Evolutionary conservation across 2,113 vertebrate genomes (phyloP).

Genomic region (Lasiurus cinereus): DNA sequence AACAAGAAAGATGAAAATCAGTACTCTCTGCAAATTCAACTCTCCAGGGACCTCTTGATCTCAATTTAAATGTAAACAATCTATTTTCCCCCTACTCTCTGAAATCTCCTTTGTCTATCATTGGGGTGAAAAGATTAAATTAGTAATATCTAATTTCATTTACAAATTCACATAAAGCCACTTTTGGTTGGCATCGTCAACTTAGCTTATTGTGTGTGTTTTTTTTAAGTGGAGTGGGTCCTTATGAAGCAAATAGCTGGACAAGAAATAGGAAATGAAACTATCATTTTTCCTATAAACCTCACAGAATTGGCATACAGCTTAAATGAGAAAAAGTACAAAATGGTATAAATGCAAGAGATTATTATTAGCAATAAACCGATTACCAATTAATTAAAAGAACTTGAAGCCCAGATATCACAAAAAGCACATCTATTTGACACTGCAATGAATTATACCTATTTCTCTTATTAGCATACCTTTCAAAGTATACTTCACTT

Average conservation of each 20-base stretch:
- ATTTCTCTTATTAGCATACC: constrained; percentile 27
- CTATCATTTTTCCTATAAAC: not conserved
- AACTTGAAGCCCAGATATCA: constrained; percentile 4
- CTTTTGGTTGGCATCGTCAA: not conserved
- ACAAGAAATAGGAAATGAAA: constrained; percentile 18
- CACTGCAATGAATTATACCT: not conserved
- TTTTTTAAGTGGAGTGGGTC: not conserved
- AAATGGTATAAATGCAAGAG: constrained; percentile 6
- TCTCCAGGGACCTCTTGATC: not conserved
- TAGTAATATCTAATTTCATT: constrained; percentile 23
- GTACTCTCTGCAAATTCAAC: not conserved
- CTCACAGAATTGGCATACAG: not conserved
- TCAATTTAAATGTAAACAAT: constrained; percentile 30
- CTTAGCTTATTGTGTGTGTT: not conserved
- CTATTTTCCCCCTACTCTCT: not conserved
- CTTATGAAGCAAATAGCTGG: not conserved
- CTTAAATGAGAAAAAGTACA: constrained; percentile 48
- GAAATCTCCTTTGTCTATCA: not conserved
- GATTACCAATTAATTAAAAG: not conserved
- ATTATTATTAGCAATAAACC: constrained; percentile 33
- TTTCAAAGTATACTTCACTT: constrained; percentile 30
- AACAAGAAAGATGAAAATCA: constrained; percentile 18
- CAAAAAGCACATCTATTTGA: constrained; percentile 42
- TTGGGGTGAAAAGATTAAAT: not conserved
- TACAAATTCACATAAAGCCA: constrained; percentile 33